Evolutionary conservation across 2,888 invertebrate genomes (phyloP).

Genomic region (Protophormia terraenovae): DNA sequence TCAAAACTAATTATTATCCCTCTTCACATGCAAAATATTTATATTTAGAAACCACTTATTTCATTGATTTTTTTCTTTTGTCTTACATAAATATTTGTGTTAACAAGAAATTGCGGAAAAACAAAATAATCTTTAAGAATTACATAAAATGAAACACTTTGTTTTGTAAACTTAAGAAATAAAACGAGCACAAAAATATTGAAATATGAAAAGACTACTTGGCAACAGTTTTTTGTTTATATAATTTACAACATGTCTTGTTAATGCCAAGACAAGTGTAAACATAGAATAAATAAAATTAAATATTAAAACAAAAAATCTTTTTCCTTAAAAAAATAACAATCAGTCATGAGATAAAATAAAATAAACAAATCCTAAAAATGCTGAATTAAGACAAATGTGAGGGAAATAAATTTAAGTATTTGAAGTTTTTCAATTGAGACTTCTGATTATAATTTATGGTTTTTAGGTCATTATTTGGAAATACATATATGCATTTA

Average conservation of each 20-base stretch:
- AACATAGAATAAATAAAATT: conserved; percentile 11
- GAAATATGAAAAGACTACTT: conserved; percentile 1
- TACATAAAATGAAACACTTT: conserved; percentile 11
- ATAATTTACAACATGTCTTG: conserved; percentile 19
- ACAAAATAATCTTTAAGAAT: conserved; percentile 23
- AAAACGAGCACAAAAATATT: background rate
- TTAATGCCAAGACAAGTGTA: conserved; percentile 31
- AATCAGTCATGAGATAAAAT: background rate
- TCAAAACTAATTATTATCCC: background rate
- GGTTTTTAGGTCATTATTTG: no score
- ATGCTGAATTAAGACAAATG: background rate
- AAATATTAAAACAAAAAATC: background rate
- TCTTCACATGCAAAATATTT: background rate
- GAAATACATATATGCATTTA: no score
- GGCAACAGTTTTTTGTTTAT: conserved; percentile 14
- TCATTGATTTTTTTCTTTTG: background rate
- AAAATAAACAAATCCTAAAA: background rate
- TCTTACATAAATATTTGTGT: no score
- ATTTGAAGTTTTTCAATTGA: no score
- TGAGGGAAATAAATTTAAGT: no score
- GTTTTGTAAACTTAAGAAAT: conserved; percentile 8
- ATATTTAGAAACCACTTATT: background rate
- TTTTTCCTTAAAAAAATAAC: background rate
- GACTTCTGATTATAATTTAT: no score
- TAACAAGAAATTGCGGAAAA: background rate